Percentiles rank a stretch among this genome's conserved stretches.
Evolutionary conservation across 92 coral and sea anemone genomes (phyloP).

Genomic region (Chrysogorgia sp.): DNA sequence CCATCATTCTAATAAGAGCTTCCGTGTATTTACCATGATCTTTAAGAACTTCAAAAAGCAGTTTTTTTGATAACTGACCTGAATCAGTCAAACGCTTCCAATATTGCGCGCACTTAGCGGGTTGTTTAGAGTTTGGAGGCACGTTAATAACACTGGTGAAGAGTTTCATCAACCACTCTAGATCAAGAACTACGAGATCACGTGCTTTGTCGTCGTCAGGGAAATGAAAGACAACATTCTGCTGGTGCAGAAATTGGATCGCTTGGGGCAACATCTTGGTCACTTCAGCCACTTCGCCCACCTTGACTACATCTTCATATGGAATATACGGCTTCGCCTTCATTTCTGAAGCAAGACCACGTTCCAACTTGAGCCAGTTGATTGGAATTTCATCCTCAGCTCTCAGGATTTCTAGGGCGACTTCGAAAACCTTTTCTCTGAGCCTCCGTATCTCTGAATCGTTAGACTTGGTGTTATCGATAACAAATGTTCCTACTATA

Average conservation of each 20-base stretch:
- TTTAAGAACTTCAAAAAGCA: too few relatives aligned
- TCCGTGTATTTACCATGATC: too few relatives aligned
- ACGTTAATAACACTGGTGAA: neutral
- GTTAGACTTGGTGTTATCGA: neutral
- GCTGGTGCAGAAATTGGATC: neutral
- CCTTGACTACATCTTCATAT: neutral
- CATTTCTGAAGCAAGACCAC: neutral
- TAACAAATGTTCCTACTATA: neutral
- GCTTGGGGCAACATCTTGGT: neutral
- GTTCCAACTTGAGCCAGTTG: conserved; percentile 6
- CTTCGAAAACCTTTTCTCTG: neutral
- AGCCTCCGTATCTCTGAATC: neutral
- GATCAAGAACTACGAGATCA: neutral
- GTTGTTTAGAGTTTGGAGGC: too few relatives aligned
- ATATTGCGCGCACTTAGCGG: too few relatives aligned
- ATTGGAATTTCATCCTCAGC: neutral
- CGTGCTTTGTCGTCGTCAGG: neutral
- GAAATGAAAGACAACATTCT: neutral
- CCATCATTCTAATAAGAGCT: too few relatives aligned
- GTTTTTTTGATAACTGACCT: too few relatives aligned
- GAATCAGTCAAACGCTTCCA: too few relatives aligned
- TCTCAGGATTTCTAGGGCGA: neutral
- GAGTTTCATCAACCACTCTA: neutral
- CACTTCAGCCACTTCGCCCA: neutral
- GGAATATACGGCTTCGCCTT: neutral